Evolutionary conservation across 2,113 vertebrate genomes (phyloP).

Genomic region (Acinonyx jubatus): DNA sequence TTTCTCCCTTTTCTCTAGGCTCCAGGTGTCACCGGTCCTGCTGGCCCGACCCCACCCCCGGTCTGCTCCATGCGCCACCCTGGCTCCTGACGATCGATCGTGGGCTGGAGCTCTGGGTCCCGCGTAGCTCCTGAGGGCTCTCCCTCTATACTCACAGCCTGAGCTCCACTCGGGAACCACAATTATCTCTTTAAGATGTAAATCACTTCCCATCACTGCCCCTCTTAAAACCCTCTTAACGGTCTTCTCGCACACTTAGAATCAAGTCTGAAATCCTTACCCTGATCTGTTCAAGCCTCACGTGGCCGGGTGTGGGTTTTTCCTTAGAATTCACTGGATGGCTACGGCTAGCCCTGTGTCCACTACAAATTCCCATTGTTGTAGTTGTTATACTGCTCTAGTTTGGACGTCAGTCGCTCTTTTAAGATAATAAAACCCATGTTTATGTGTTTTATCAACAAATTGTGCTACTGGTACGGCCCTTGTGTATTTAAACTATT

Average conservation of each 20-base stretch:
- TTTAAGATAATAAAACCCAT: neutral
- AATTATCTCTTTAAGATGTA: neutral
- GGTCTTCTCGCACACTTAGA: neutral
- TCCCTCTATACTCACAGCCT: no score
- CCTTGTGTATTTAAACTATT: neutral
- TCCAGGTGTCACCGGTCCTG: fast-evolving
- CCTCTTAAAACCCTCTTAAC: neutral
- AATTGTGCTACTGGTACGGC: neutral
- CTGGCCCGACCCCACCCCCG: neutral
- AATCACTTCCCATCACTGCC: neutral
- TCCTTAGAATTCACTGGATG: neutral
- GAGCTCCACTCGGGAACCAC: neutral
- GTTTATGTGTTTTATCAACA: neutral
- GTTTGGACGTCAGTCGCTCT: neutral
- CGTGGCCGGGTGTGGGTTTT: neutral
- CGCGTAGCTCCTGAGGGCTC: neutral
- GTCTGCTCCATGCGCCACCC: neutral
- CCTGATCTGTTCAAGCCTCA: neutral
- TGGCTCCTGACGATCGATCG: neutral
- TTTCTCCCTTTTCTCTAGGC: fast-evolving
- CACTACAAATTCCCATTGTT: fast-evolving
- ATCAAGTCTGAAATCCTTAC: neutral
- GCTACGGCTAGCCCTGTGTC: no score
- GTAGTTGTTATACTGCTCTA: no score
- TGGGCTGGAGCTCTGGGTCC: neutral